Evolutionary conservation across 2,797 vertebrate genomes (phyloP).

Genomic region (Streptopelia turtur): DNA sequence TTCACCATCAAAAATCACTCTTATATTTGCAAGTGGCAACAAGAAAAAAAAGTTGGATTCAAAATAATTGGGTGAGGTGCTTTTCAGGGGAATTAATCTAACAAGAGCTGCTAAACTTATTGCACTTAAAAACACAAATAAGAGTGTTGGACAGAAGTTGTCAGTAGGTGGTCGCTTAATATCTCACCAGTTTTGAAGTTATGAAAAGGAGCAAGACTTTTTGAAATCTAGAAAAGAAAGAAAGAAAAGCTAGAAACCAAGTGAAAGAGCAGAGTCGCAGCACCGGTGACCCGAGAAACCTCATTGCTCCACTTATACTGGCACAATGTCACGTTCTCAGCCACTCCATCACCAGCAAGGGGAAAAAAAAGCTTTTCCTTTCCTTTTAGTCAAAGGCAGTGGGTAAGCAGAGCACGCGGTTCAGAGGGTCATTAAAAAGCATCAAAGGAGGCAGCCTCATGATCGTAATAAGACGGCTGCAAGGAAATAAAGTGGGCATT

Average conservation of each 20-base stretch:
- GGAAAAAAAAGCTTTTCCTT: conserved; percentile 80
- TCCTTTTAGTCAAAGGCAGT: conserved; percentile 81
- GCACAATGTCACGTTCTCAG: conserved; percentile 77
- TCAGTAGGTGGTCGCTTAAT: conserved; percentile 63
- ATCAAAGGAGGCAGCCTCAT: conserved; percentile 85
- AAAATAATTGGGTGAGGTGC: conserved; percentile 47
- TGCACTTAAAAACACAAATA: conserved; percentile 68
- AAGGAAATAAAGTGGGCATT: conserved; percentile 96
- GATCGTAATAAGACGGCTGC: conserved; percentile 90
- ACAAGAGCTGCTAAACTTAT: conserved; percentile 56
- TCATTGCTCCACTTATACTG: conserved; percentile 74
- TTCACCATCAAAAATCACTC: conserved; percentile 52
- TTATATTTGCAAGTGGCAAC: conserved; percentile 64
- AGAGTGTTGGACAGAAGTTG: conserved; percentile 61
- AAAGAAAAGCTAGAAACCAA: conserved; percentile 75
- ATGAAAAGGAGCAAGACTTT: conserved; percentile 73
- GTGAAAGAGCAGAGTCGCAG: conserved; percentile 73
- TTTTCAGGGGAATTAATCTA: conserved; percentile 61
- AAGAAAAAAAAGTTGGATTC: conserved; percentile 30
- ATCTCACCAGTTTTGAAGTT: conserved; percentile 76
- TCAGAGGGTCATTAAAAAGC: conserved; percentile 89
- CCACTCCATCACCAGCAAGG: conserved; percentile 77
- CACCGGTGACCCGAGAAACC: conserved; percentile 77
- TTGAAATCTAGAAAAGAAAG: conserved; percentile 76
- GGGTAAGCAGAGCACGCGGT: conserved; percentile 83